These are phyloP conservation scores for Epirrhoe alternata DNA, from an alignment of 2,888 invertebrate species.

Conservation along the genomic window DNA sequence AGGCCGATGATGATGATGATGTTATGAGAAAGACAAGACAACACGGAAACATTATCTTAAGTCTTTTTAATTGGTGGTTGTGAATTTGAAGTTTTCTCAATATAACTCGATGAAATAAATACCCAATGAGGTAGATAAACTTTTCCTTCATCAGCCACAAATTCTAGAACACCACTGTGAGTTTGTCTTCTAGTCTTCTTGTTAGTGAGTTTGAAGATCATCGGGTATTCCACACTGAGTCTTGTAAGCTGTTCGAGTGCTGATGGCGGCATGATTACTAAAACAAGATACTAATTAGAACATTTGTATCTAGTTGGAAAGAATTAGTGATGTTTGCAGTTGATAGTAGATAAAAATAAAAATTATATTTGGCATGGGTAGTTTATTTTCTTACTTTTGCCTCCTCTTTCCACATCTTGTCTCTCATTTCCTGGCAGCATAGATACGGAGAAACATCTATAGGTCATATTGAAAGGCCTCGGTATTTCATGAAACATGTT, in stretches of 20 bases:
- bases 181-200: conserved; percentile 93
- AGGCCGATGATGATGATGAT: no score
- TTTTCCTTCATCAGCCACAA: conserved; percentile 99
- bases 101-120: conserved; percentile 30
- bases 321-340: background rate
- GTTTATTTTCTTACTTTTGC: conserved; percentile 91
- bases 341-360: background rate
- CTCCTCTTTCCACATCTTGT: conserved; percentile 97
- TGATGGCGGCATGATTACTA: conserved; percentile 99
- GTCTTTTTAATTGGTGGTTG: background rate
- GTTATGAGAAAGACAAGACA: no score
- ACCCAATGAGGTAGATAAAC: conserved; percentile 99
- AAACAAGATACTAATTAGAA: conserved; percentile 55
- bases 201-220: conserved; percentile 98
- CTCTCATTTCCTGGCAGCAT: conserved; percentile 98
- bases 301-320: background rate
- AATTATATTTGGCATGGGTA: background rate
- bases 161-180: conserved; percentile 98
- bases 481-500: conserved; percentile 95
- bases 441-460: conserved; percentile 96
- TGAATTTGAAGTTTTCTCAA: background rate
- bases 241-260: conserved; percentile 96
- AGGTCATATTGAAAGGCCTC: conserved; percentile 92
- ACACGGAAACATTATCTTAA: no score
- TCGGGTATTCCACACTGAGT: conserved; percentile 98